phyloP scores from a whole-genome alignment of 2,888 invertebrate species.

The Rhopalosiphum nymphaeae region DNA sequence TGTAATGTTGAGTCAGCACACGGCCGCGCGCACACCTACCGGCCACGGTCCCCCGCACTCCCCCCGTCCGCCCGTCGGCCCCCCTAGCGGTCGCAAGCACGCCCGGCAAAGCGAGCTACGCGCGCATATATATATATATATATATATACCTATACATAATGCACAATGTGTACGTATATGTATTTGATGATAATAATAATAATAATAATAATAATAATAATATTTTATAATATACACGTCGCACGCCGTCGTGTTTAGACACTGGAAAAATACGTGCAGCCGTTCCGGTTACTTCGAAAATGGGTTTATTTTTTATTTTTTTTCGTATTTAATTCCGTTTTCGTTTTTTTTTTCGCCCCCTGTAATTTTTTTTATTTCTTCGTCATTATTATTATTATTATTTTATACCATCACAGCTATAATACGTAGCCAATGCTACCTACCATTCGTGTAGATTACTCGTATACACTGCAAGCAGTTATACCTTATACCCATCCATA shows the following conservation, averaged over 20 bases:
- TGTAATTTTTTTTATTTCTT: not conserved
- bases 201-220: not conserved
- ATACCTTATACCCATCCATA: not conserved
- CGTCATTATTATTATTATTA: not conserved
- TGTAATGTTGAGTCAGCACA: slow-evolving; percentile 64
- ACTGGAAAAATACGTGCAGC: slow-evolving; percentile 62
- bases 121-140: not conserved
- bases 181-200: not conserved
- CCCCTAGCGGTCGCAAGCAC: not conserved
- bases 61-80: not conserved
- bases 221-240: slow-evolving; percentile 1
- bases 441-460: not conserved
- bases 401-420: not conserved
- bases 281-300: slow-evolving; percentile 58
- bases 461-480: no score
- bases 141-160: not conserved
- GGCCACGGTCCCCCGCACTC: not conserved
- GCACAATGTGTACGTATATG: not conserved
- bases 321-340: not conserved
- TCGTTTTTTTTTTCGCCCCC: not conserved
- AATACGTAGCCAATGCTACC: not conserved
- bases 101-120: not conserved
- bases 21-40: slow-evolving; percentile 5
- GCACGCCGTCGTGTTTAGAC: slow-evolving; percentile 43
- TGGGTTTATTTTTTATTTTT: slow-evolving; percentile 26